phyloP scores from a whole-genome alignment of 2,113 vertebrate species.

The Clarias magur region DNA sequence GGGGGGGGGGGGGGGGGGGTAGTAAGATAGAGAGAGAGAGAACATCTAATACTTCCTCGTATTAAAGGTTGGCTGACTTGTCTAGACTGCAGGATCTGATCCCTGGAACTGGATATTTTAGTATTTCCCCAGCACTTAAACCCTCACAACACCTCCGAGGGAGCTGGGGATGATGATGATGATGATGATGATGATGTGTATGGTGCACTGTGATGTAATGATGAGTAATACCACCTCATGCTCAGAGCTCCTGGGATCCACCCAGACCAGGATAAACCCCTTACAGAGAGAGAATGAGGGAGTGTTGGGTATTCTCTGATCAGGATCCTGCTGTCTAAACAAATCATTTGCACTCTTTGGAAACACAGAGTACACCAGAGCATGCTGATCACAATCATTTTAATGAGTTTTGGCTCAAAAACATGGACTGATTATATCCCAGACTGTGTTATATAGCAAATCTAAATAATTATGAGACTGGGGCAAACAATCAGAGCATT shows the following conservation, averaged over 20 bases:
- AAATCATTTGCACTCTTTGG: neutral
- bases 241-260: neutral
- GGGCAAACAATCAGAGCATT: neutral
- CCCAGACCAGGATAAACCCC: neutral
- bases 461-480: too few species aligned
- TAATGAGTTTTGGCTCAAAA: neutral
- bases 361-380: neutral
- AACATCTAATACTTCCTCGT: too few species aligned
- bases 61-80: too few species aligned
- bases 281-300: neutral
- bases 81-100: neutral
- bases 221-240: neutral
- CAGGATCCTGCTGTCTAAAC: neutral
- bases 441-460: neutral
- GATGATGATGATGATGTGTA: too few species aligned
- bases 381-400: neutral
- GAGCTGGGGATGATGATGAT: neutral
- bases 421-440: neutral
- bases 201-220: neutral
- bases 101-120: neutral
- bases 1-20: constrained; percentile 6
- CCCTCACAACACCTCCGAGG: neutral
- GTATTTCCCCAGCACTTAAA: neutral
- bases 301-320: neutral
- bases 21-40: neutral